Conservation (phyloP, 2,888 invertebrate genomes). For the Pasiphila rectangulata region DNA sequence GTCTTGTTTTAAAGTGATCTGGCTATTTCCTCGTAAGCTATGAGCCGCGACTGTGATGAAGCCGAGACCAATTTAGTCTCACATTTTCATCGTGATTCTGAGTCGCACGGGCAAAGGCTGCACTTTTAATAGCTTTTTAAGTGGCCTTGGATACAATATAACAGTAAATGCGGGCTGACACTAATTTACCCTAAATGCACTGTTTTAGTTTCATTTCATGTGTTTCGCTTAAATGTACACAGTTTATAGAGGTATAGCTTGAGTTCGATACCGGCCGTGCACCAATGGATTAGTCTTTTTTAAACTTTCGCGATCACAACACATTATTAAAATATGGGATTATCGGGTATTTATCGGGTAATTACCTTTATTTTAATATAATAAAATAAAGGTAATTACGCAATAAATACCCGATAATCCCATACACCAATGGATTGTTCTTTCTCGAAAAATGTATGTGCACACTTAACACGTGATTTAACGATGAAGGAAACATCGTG, state of each 20-base stretch:
- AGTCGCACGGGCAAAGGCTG: not conserved
- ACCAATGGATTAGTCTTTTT: no score
- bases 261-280: no score
- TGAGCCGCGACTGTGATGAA: conserved; percentile 32
- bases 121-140: conserved; percentile 7
- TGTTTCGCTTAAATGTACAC: not conserved
- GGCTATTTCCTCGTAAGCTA: not conserved
- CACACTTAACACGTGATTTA: no score
- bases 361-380: no score
- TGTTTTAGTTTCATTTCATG: not conserved
- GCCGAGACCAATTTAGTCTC: conserved; percentile 45
- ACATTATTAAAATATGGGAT: no score
- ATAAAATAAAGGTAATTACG: no score
- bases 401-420: no score
- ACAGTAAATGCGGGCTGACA: not conserved
- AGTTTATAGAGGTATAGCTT: not conserved
- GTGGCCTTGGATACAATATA: conserved; percentile 4
- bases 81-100: conserved; percentile 25
- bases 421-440: no score
- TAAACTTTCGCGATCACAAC: no score
- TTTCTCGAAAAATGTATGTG: no score
- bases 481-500: no score
- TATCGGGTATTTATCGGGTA: no score
- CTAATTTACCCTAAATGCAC: not conserved
- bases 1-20: not conserved